These are phyloP conservation scores for Lepidotrigona ventralis DNA, from an alignment of 1,140 invertebrate genomes.

Conservation along the genomic window DNA sequence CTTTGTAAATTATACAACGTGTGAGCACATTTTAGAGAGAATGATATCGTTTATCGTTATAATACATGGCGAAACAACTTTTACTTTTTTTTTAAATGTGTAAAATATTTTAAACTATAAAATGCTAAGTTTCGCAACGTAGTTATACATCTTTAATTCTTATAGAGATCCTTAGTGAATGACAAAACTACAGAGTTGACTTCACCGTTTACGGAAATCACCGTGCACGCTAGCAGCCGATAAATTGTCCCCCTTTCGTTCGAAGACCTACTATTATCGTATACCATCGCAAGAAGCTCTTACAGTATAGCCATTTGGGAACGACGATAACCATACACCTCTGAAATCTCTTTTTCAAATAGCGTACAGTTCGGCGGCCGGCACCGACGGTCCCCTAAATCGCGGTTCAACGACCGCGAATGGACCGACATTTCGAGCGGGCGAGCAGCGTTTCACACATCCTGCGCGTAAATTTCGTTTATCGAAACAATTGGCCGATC, in stretches of 20 bases:
- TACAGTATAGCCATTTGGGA: neutral
- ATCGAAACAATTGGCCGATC: conserved; percentile 41
- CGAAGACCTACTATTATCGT: neutral
- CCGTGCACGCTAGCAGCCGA: neutral
- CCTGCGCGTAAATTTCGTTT: conserved; percentile 42
- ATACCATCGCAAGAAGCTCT: neutral
- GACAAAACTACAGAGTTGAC: neutral
- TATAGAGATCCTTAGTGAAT: too few species aligned
- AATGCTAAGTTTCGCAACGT: too few species aligned
- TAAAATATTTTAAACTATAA: too few species aligned
- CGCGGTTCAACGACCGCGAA: conserved; percentile 19
- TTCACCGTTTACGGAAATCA: neutral
- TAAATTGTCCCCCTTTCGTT: neutral
- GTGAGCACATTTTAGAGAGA: too few species aligned
- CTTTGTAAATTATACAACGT: too few species aligned
- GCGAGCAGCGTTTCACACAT: neutral
- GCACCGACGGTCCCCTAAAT: neutral
- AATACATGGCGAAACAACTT: too few species aligned
- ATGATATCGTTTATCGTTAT: too few species aligned
- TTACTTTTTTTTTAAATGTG: too few species aligned
- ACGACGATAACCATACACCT: neutral
- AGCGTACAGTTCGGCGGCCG: neutral
- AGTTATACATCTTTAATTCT: too few species aligned
- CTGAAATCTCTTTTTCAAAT: neutral
- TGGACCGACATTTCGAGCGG: neutral